Base-by-base conservation (phyloP, 2,888 invertebrate genomes). In the Chloromyia formosa region DNA sequence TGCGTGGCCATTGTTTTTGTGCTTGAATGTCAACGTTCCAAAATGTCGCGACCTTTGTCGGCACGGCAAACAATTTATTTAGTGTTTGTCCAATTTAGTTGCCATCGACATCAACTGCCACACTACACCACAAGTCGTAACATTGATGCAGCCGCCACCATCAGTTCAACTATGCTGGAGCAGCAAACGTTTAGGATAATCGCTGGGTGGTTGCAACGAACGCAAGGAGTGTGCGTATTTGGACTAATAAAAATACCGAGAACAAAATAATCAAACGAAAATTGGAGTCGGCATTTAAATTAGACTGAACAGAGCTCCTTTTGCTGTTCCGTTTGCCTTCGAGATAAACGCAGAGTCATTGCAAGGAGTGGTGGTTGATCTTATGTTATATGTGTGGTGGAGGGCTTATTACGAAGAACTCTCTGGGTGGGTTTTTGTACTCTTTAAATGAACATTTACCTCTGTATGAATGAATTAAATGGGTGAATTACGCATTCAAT, bases 41-140 rank as follows among this genome's bases (percentile, higher is more conserved):
- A 71, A 69, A 69, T 69, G 71, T 71, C 71, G 56, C 71, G 71
- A 71, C 71, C 71, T 71, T 71, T 71, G 71, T 71, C 71, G 71
- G 71, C 71, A 56, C 18, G 10, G 35, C 16, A 27, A 58, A 71
- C 71, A 71, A 71, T 71, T 71, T 71, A 71, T 71, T 71, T 71
- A 71, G 71, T 71, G 71, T 71, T 71, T 71, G 71, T 71, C 56
- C 71, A 71, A 71, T 71, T 71, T 71, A 71, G 22, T 35, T 58
- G 58, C 40, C 56, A 16, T 58, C 71, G 58, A 56, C 71, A 56
- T 56, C 71, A 40, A 56, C 35, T 40, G 58, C 40, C 71, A 56
- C 56, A 71, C 56, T 20, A 56, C 3, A 1, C 20, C 22, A 56
- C 56, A 40, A 35, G 27, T 4, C 27, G 27, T 4, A 35, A 35